A percentile compares a stretch with the other conserved stretches of the same genome.
These are phyloP conservation scores for Temnothorax nylanderi DNA, from an alignment of 1,140 invertebrate genomes.

Conservation along the genomic window DNA sequence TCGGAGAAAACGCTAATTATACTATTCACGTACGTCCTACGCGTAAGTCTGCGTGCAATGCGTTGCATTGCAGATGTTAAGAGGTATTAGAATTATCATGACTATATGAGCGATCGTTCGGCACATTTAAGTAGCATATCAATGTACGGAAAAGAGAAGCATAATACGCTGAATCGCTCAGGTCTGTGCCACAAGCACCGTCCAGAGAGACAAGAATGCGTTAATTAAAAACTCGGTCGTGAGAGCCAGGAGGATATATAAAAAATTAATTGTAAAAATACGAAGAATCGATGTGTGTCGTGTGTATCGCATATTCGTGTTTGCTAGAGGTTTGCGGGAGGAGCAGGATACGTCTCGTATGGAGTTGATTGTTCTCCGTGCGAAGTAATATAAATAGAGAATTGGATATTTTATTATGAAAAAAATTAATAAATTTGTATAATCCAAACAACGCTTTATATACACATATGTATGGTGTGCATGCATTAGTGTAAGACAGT, in stretches of 20 bases:
- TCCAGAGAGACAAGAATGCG: conserved; percentile 57
- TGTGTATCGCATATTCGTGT: conserved; percentile 79
- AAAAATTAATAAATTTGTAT: conserved; percentile 73
- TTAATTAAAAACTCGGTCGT: conserved; percentile 38
- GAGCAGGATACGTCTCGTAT: conserved; percentile 72
- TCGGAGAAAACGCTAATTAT: conserved; percentile 52
- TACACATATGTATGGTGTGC: conserved; percentile 69
- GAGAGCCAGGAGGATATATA: conserved; percentile 10
- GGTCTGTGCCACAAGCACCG: conserved; percentile 48
- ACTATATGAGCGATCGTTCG: conserved; percentile 35
- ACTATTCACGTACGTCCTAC: conserved; percentile 31
- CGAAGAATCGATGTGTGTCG: conserved; percentile 74
- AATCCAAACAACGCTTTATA: conserved; percentile 74
- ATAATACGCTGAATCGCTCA: conserved; percentile 32
- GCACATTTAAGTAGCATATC: conserved; percentile 77
- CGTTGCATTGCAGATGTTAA: background rate
- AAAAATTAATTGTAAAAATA: conserved; percentile 58
- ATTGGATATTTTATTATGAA: conserved; percentile 83
- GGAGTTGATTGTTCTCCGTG: conserved; percentile 73
- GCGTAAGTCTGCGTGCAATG: background rate
- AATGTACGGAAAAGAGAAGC: conserved; percentile 57
- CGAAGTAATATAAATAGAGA: conserved; percentile 78
- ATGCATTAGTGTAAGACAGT: conserved; percentile 69
- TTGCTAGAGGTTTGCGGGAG: conserved; percentile 70
- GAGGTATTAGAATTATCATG: conserved; percentile 42